phyloP scores from a whole-genome alignment of 1,140 invertebrate genomes.

The Drosophila mayri region DNA sequence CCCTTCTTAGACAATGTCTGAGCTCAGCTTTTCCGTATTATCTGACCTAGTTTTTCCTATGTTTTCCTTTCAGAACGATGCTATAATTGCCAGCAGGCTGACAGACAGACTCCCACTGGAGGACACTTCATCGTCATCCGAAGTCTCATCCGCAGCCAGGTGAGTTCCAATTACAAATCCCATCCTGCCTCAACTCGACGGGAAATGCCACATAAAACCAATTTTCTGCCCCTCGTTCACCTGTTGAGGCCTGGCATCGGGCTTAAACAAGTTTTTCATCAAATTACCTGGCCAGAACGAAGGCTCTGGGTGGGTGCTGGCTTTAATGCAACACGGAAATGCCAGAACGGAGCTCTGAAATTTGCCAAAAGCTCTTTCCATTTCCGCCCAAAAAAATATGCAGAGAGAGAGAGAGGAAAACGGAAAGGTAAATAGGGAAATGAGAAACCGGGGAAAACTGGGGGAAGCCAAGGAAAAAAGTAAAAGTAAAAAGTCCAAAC shows the following conservation, averaged over 20 bases:
- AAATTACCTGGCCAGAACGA: constrained; percentile 64
- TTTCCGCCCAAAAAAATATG: constrained; percentile 50
- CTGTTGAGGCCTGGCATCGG: constrained; percentile 32
- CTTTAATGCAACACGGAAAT: constrained; percentile 77
- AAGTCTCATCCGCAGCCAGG: constrained; percentile 31
- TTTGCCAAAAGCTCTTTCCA: constrained; percentile 49
- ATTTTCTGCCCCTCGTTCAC: constrained; percentile 56
- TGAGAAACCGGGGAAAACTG: constrained; percentile 5
- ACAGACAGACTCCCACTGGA: constrained; percentile 25
- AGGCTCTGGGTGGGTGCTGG: constrained; percentile 29
- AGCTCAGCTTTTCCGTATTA: constrained; percentile 30
- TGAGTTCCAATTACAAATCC: constrained; percentile 46
- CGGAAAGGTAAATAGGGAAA: constrained; percentile 29
- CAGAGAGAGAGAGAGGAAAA: background rate
- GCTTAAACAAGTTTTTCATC: constrained; percentile 64
- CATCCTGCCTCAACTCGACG: constrained; percentile 17
- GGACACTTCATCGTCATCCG: constrained; percentile 35
- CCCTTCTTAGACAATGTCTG: background rate
- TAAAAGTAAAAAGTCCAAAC: constrained; percentile 39
- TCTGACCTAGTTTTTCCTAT: constrained; percentile 54
- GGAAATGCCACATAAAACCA: constrained; percentile 73
- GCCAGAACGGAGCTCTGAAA: constrained; percentile 56
- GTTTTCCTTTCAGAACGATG: constrained; percentile 62
- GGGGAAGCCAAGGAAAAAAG: constrained; percentile 16
- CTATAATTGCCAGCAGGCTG: constrained; percentile 48